Evolutionary conservation across 2,113 vertebrate species (phyloP), one percentile per base, ranked within the genome.

Genomic region (Heliornis fulica): DNA sequence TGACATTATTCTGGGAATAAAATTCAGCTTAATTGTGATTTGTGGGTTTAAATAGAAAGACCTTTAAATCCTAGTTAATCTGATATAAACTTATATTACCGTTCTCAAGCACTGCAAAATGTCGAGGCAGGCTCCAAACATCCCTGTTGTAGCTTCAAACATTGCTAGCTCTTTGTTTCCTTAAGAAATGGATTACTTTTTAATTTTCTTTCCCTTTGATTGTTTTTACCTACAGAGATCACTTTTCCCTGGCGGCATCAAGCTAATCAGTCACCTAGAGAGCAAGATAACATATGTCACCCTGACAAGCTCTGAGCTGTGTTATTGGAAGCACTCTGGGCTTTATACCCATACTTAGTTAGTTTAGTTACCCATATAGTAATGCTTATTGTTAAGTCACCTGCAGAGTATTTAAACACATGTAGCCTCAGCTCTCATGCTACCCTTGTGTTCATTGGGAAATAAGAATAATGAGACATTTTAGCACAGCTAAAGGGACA

Each of bases 41-140:
- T 94, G 41, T 94, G 54, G 45, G 38, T 80, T 96, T 91, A 77
- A 87, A 74, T 19, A 93, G 45, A 88, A 91, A 80, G 78, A 94
- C 54, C 41, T 95, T 94, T 96, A 94, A 89, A 59, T 87, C 41
- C 41, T 70, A 14, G 12, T 76, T 85, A 91, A 89, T 79, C 31
- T 88, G 59, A 93, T 79, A 65, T 50, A 95, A 91, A 83, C 21
- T 89, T 43, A 3, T 85, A 56, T 63, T 94, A 66, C 16, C 14
- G 61, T 83, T 82, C 59, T 13, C 63, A 93, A 84, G 45, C 8
- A 13, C 31, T 75, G 50, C 5, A 75, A 93, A 94, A 85, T 77
- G 45, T 90, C 0, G 1, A 93, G 41, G 26, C 26, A 93, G 59
- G 18, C 7, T 76, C 48, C 53, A 93, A 64, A 83, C 12, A 79